Base-by-base conservation (phyloP, 2,113 vertebrate species). In the Ifrita kowaldi region DNA sequence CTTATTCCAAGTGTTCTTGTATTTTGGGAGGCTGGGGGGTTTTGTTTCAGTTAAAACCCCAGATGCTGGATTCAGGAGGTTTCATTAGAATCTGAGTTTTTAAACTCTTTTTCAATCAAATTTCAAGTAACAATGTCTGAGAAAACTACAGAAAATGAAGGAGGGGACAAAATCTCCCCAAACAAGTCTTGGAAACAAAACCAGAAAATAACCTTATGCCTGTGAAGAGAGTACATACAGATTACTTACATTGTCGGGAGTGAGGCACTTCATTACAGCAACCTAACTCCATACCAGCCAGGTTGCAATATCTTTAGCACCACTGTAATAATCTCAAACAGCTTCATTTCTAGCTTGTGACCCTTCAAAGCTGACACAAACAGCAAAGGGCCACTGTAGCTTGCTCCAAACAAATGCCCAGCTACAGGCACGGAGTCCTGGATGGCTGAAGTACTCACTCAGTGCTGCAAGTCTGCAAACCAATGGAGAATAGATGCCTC, bases 381-480 rank as follows among this genome's bases (percentile, higher is more conserved):
- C 2, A 21, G 46, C 5, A 4, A 52, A 64, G 27, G 47, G 18
- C 39, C 16, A 11, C 42, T 30, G 27, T 1, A 46, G 33, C 16
- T 18, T 1, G 4, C 13, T 46, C 30, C 32, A 69, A 17, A 6
- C 12, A 28, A n/a, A 26, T 3, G 7, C 7, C 22, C 84, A 59
- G 44, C 20, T 23, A 33, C 20, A 39, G 5, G n/a, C 0, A 0
- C 6, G 24, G 19, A 28, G n/a, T 28, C 27, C 49, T 2, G 1
- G 16, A 12, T 4, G n/a, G 32, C 46, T 6, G 13, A 73, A 10
- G 11, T 3, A 7, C 33, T 44, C 53, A 16, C 23, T 13, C 68
- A 52, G 18, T 3, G 3, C 44, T 24, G 10, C 24, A n/a, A 10
- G 56, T 6, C 44, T 32, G 12, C 76, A 76, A 55, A 28, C 16